A percentile compares a stretch with the other conserved stretches of the same genome.
Conservation (phyloP, 1,140 invertebrate genomes). For the Coptotermes formosanus region DNA sequence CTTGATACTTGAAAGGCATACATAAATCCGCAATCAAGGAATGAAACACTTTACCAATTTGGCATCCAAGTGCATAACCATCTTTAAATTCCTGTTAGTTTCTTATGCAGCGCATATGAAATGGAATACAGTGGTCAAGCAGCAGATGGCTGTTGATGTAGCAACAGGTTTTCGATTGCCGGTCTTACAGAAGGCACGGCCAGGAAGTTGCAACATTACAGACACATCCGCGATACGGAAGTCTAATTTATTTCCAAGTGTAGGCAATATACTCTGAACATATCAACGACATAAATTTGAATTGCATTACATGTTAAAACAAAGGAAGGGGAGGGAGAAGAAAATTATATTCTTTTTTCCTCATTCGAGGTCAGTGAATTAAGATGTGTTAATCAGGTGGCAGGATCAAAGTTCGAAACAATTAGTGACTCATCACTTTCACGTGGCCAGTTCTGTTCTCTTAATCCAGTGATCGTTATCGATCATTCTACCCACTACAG, state of each 20-base stretch:
- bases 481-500: neutral
- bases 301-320: neutral
- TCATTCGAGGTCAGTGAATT: neutral
- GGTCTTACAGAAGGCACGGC: neutral
- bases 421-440: constrained; percentile 31
- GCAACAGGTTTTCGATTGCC: neutral
- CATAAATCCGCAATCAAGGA: no score
- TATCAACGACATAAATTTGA: no score
- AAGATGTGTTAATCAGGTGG: constrained; percentile 28
- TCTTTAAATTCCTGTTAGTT: no score
- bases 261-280: neutral
- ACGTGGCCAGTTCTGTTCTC: neutral
- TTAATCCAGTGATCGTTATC: constrained; percentile 17
- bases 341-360: neutral
- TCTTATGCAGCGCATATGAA: no score
- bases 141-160: neutral
- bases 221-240: neutral
- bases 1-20: no score
- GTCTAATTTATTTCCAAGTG: neutral
- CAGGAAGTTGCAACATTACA: neutral
- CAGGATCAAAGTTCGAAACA: constrained; percentile 4
- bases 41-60: no score
- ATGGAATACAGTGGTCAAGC: no score
- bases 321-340: neutral
- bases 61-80: no score